These are phyloP conservation scores for Sebastes miniatus DNA, from an alignment of 2,797 vertebrate genomes.

Conservation along the genomic window DNA sequence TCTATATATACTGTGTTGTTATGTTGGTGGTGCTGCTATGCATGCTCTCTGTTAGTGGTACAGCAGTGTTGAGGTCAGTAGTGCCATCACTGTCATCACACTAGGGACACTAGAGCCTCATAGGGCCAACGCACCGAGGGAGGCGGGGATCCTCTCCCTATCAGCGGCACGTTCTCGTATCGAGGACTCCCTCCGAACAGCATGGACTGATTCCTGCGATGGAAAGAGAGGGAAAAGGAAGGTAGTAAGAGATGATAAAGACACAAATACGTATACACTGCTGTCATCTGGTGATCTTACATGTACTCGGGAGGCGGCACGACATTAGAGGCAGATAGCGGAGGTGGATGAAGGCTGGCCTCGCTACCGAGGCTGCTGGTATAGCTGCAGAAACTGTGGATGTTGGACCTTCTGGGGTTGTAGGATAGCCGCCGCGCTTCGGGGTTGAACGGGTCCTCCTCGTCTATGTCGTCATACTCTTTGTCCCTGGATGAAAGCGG, in stretches of 20 bases:
- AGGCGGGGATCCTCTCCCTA: slow-evolving; percentile 94
- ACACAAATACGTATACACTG: neutral
- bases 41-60: slow-evolving; percentile 41
- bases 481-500: slow-evolving; percentile 80
- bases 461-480: slow-evolving; percentile 92
- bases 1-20: neutral
- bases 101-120: slow-evolving; percentile 62
- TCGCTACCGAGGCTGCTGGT: slow-evolving; percentile 94
- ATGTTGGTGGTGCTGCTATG: slow-evolving; percentile 2
- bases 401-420: slow-evolving; percentile 85
- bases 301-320: slow-evolving; percentile 93
- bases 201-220: slow-evolving; percentile 92
- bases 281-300: slow-evolving; percentile 74
- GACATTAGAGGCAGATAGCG: slow-evolving; percentile 84
- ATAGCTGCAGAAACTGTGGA: slow-evolving; percentile 96
- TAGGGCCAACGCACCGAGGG: slow-evolving; percentile 89
- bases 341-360: slow-evolving; percentile 88
- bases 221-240: slow-evolving; percentile 11
- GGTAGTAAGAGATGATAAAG: slow-evolving; percentile 30
- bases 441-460: slow-evolving; percentile 95
- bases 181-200: slow-evolving; percentile 94
- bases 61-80: slow-evolving; percentile 33
- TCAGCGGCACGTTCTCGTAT: slow-evolving; percentile 95
- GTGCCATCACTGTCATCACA: slow-evolving; percentile 54
- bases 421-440: slow-evolving; percentile 86